Percentiles rank a stretch among this genome's conserved stretches.
Conservation (phyloP, 2,797 vertebrate species). For the Channa striata region DNA sequence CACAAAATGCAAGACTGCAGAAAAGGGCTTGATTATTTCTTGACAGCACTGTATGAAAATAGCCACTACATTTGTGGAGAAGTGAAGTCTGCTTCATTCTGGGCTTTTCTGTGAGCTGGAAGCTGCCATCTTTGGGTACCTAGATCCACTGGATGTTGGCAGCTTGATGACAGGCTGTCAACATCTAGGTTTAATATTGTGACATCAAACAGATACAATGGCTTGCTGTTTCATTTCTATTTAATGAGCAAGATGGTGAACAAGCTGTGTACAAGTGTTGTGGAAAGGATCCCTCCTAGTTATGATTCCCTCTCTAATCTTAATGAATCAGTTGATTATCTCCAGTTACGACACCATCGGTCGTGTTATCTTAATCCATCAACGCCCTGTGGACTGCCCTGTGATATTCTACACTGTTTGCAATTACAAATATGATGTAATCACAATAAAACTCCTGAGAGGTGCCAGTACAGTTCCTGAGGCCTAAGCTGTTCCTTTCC, state of each 20-base stretch:
- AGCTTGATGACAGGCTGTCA: constrained; percentile 40
- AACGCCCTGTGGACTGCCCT: constrained; percentile 27
- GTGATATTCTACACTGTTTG: constrained; percentile 34
- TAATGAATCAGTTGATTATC: constrained; percentile 69
- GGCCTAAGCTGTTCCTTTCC: constrained; percentile 7
- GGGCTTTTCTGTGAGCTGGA: not conserved
- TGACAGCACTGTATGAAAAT: not conserved
- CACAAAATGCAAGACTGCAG: too few species aligned
- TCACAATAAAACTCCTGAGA: constrained; percentile 11
- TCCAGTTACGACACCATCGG: constrained; percentile 54
- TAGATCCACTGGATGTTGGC: constrained; percentile 31
- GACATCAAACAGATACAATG: constrained; percentile 24
- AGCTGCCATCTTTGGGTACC: constrained; percentile 16
- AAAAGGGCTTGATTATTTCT: too few species aligned
- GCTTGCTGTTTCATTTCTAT: constrained; percentile 44
- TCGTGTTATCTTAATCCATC: constrained; percentile 57
- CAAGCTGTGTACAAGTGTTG: constrained; percentile 37
- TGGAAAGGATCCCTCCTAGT: constrained; percentile 30
- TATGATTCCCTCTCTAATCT: constrained; percentile 49
- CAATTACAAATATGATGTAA: constrained; percentile 39
- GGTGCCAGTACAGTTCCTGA: constrained; percentile 3
- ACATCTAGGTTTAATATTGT: constrained; percentile 28
- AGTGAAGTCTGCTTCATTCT: not conserved
- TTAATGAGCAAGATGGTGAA: constrained; percentile 54
- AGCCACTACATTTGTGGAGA: not conserved